Conservation (phyloP, 2,113 vertebrate genomes). For the Otus sunia region DNA sequence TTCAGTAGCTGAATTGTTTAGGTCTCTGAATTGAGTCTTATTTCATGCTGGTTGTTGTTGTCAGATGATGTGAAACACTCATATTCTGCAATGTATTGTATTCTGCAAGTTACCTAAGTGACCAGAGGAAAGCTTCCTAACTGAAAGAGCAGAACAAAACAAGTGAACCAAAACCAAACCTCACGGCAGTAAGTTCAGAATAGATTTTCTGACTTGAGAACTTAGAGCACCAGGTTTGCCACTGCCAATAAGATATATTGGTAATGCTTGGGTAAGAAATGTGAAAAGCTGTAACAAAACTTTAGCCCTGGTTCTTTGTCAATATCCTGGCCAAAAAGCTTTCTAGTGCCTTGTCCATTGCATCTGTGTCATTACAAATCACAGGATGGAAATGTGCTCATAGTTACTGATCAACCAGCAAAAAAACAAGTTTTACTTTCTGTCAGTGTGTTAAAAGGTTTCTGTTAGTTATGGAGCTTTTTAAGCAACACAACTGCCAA, state of each 20-base stretch:
- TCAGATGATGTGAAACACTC: background rate
- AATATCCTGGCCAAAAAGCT: background rate
- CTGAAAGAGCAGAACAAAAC: background rate
- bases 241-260: background rate
- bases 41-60: background rate
- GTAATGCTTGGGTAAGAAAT: background rate
- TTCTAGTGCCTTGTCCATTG: background rate
- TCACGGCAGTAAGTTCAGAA: background rate
- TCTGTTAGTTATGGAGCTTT: slow-evolving; percentile 10
- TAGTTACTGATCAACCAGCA: background rate
- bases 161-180: background rate
- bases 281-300: background rate
- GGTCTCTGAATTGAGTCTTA: background rate
- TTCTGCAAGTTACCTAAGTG: background rate
- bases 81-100: background rate
- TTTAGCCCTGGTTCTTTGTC: background rate
- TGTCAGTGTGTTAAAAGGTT: background rate
- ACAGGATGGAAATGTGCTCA: background rate
- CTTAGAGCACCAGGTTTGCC: background rate
- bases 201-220: background rate
- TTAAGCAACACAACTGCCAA: background rate
- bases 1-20: background rate
- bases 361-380: background rate
- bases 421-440: slow-evolving; percentile 3
- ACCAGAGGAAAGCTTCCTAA: background rate